Base-by-base conservation (phyloP, 2,113 vertebrate species). In the Porphyrio hochstetteri region DNA sequence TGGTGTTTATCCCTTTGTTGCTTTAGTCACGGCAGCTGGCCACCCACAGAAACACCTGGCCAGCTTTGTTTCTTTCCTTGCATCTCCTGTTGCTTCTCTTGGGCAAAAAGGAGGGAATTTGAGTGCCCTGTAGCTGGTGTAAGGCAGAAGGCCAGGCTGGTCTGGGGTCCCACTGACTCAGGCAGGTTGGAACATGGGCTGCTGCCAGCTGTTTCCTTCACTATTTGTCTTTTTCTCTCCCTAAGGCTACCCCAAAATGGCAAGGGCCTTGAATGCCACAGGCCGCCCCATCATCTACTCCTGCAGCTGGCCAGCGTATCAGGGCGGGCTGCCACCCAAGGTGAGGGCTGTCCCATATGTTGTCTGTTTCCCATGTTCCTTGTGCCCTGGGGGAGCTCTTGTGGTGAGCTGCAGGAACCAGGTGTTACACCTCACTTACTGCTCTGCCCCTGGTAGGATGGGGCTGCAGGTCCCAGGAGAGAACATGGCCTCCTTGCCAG, bases 231-330 rank as follows among this genome's bases (percentile, higher is more conserved):
- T 79, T 38, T 96, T 82, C 63, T 89, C 59, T 97, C 44, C 95
- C 52, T 60, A 87, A 99, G 99, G 99, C 74, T 99, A 99, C 83
- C 99, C 99, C 80, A 95, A 92, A 85, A 99, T 99, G 99, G 97
- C 98, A 0, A 98, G 96, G 78, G 99, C 99, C 83, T 96, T 99
- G 91, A 99, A 99, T 0, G 97, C 98, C 67, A 99, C 99, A 0
- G 98, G 99, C 31, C 98, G 96, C 35, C 98, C 98, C 57, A 99
- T 99, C 5, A 98, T 96, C 92, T 99, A 98, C 97, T 99, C 99
- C 81, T 99, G 99, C 97, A 99, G 99, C 84, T 99, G 99, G 99
- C 99, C 99, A 19, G 99, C 98, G 3, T 99, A 99, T 42, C 98
- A 97, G 83, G 99, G 99, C 10, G 99, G 99, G 16, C 98, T 99